These are phyloP conservation scores for Eupeodes latifasciatus DNA, from an alignment of 2,888 invertebrate genomes.

Conservation along the genomic window DNA sequence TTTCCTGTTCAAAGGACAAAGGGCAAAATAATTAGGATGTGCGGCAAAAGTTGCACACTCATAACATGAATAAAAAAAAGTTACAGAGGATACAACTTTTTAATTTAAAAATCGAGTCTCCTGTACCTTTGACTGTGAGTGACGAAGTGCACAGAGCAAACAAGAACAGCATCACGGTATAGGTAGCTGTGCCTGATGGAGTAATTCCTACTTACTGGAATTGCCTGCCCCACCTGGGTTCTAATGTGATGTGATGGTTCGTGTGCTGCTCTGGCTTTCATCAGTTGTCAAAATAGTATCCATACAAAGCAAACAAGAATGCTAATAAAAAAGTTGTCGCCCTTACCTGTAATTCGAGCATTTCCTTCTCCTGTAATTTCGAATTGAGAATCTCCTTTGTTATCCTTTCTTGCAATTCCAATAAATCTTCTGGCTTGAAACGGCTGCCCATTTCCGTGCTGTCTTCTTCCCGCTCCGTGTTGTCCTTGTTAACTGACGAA, in stretches of 20 bases:
- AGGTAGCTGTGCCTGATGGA: conserved; percentile 5
- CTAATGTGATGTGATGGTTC: conserved; percentile 21
- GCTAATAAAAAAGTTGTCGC: conserved; percentile 64
- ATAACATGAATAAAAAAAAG: conserved; percentile 36
- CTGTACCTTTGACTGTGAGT: conserved; percentile 20
- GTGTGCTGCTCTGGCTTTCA: conserved; percentile 7
- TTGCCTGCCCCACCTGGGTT: conserved; percentile 15
- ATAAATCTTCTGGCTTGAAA: conserved; percentile 83
- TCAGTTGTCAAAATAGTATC: conserved; percentile 52
- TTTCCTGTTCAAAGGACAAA: conserved; percentile 80
- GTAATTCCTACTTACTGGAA: conserved; percentile 5
- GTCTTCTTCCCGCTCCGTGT: conserved; percentile 61
- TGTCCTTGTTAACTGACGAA: conserved; percentile 65
- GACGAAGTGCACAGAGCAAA: conserved; percentile 35
- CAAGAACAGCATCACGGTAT: conserved; percentile 27
- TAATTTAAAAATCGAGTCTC: conserved; percentile 52
- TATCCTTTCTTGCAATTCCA: conserved; percentile 84
- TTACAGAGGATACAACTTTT: conserved; percentile 47
- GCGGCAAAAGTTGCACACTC: conserved; percentile 37
- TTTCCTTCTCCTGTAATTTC: conserved; percentile 83
- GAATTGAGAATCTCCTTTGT: conserved; percentile 84
- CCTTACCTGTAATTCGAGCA: conserved; percentile 83
- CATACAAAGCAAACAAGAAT: conserved; percentile 43
- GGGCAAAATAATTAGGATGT: conserved; percentile 38
- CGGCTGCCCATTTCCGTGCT: conserved; percentile 76